Evolutionary conservation across 2,888 invertebrate genomes (phyloP), one percentile per base, ranked within the genome.

Genomic region (Apodemia hepburni): DNA sequence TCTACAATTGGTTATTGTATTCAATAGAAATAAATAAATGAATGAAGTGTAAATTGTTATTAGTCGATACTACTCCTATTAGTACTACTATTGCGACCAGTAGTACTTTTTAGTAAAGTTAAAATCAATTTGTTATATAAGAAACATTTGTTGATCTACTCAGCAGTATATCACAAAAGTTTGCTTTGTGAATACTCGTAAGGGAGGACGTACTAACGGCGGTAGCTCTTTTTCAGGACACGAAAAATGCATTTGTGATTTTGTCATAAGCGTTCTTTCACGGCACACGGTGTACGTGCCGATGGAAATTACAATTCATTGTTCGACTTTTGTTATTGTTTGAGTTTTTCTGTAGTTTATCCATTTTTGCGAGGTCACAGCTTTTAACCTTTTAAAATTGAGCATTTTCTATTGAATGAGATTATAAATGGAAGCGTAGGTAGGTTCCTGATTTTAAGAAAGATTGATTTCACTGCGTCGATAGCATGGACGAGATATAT

Each of bases 221-320:
- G 47, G 47, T 47, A 6, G 47, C 29, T 57, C 27, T 85, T 86
- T 87, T 85, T 87, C 80, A 80, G 73, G 80, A 88, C 88, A 88
- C 81, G 88, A 86, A 82, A 88, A 88, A 84, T 87, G 85, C 87
- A 88, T 87, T 88, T 87, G 86, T 84, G 81, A 85, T 57, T 79
- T 80, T 73, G 75, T 83, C 84, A 85, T 86, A 85, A 86, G 81
- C 82, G 47, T 47, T 29, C 29, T 27, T 57, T 57, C 27, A 57
- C 27, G 57, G 29, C 57, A 29, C 57, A 57, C 57, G 15, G 15
- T 29, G 29, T 57, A 57, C 57, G 57, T 57, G 57, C 57, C 27
- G 57, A 57, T 57, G 57, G 57, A 57, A 29, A 57, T 57, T 57
- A 57, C 57, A 29, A 57, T 57, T 57, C 57, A 27, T 57, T 27